Evolutionary conservation across 2,797 vertebrate species (phyloP), one percentile per base, ranked within the genome.

Genomic region (Anguilla pacifica): DNA sequence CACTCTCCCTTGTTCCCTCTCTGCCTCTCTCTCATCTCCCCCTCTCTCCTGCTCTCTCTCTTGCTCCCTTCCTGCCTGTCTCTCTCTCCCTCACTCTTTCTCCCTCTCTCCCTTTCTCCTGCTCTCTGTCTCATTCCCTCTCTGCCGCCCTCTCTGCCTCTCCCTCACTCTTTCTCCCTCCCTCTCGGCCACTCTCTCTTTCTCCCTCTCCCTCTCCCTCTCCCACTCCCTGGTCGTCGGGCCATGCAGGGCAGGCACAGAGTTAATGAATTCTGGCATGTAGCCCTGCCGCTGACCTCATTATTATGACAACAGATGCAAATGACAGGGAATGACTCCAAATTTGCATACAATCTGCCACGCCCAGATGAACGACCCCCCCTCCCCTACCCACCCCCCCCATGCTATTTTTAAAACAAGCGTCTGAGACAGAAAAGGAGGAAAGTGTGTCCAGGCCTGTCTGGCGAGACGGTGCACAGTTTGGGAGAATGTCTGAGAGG

Each of bases 231-330:
- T 35, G 35, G 35, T 35, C 1, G 35, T 35, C 35, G 35, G 49
- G 49, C 9, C 49, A 9, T 4, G 49, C 85, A 35, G 49, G 28
- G 1, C 4, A 53, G 70, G n/a, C 39, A 31, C 22, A 77, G 67
- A 15, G n/a, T 35, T 79, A 77, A 79, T 57, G n/a, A 2, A 5
- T 35, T 39, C 46, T 53, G 70, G 79, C 70, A 35, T 39, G 70
- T 25, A 7, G 43, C 28, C 2, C n/a, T 2, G 22, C 11, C 10
- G 53, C 39, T 89, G 89, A 64, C 55, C 84, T 70, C 51, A 53
- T 2, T 88, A 89, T 87, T 83, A 88, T 61, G 83, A 87, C 88
- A 90, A 83, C 87, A 90, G 88, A 92, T 46, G 88, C 70, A 91
- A 90, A 91, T 88, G 77, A 91, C 59, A 79, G 67, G 79, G 85